Percentiles rank a stretch among this genome's conserved stretches.
Evolutionary conservation across 2,888 invertebrate genomes (phyloP).

Genomic region (Volucella inanis): DNA sequence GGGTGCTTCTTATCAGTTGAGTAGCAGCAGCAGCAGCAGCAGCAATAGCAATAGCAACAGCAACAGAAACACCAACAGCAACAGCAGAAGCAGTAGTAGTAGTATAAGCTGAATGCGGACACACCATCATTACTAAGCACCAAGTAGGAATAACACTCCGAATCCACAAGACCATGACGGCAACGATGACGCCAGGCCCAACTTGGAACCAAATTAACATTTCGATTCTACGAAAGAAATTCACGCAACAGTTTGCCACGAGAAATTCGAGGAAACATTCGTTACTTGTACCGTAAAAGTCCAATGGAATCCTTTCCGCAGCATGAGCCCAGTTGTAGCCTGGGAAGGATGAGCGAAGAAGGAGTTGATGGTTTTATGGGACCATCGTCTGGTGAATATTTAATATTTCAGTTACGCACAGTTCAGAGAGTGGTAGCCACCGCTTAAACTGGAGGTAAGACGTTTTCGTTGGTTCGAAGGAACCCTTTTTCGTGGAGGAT

Average conservation of each 20-base stretch:
- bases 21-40: constrained; percentile 58
- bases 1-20: constrained; percentile 74
- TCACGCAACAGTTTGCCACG: constrained; percentile 75
- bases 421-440: constrained; percentile 20
- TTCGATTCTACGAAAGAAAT: constrained; percentile 64
- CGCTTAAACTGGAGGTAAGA: neutral
- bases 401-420: constrained; percentile 73
- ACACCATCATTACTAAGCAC: constrained; percentile 61
- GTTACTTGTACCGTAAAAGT: constrained; percentile 50
- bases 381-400: constrained; percentile 71
- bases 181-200: constrained; percentile 59
- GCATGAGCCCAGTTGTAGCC: neutral
- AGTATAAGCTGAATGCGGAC: constrained; percentile 59
- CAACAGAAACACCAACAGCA: constrained; percentile 57
- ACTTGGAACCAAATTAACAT: constrained; percentile 72
- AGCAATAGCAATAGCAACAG: constrained; percentile 49
- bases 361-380: constrained; percentile 67
- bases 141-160: constrained; percentile 52
- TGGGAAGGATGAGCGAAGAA: constrained; percentile 31
- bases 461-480: neutral
- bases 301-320: constrained; percentile 61
- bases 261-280: constrained; percentile 60
- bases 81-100: constrained; percentile 55
- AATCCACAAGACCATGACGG: constrained; percentile 71
- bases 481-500: constrained; percentile 58